Evolutionary conservation across 2,113 vertebrate genomes (phyloP).

Genomic region (Caranx ignobilis): DNA sequence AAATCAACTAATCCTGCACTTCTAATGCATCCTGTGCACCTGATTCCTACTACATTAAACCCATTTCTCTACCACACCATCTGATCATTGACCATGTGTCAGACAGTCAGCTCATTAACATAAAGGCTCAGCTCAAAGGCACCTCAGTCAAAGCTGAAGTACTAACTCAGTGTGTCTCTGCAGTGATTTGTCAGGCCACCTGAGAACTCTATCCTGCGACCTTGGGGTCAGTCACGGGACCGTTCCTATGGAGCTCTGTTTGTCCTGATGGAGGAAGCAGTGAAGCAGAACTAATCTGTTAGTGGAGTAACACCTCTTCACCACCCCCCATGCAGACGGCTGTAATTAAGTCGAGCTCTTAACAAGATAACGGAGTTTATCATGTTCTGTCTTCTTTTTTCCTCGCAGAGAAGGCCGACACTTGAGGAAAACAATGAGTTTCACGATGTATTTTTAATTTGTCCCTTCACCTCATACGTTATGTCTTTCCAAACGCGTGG

Average conservation of each 20-base stretch:
- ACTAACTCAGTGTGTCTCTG: slow-evolving; percentile 10
- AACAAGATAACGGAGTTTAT: slow-evolving; percentile 66
- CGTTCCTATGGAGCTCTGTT: slow-evolving; percentile 14
- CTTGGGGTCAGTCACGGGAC: slow-evolving; percentile 37
- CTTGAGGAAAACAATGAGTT: slow-evolving; percentile 16
- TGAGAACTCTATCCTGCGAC: slow-evolving; percentile 29
- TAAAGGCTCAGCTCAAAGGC: background rate
- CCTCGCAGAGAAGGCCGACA: slow-evolving; percentile 8
- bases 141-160: background rate
- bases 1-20: background rate
- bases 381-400: slow-evolving; percentile 33
- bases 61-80: background rate
- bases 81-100: background rate
- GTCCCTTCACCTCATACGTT: background rate
- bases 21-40: accelerated
- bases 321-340: slow-evolving; percentile 8
- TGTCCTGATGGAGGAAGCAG: slow-evolving; percentile 47
- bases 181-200: slow-evolving; percentile 23
- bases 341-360: slow-evolving; percentile 69
- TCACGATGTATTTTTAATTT: slow-evolving; percentile 9
- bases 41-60: background rate
- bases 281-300: slow-evolving; percentile 64
- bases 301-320: slow-evolving; percentile 45
- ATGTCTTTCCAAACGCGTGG: background rate
- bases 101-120: slow-evolving; percentile 7